Base-by-base conservation (phyloP, 2,113 vertebrate species). In the Scomber japonicus region DNA sequence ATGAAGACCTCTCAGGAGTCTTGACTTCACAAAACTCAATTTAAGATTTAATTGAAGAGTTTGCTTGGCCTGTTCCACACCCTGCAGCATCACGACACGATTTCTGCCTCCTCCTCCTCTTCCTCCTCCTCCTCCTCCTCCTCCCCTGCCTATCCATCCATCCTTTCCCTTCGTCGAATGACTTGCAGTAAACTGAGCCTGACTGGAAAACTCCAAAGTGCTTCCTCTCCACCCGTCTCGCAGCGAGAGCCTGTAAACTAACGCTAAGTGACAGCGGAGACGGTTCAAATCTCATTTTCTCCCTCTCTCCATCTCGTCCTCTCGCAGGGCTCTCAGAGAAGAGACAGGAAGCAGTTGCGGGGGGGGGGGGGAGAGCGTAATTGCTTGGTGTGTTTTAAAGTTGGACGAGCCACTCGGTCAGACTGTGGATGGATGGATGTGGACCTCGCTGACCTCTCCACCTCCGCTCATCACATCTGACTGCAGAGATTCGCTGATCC, bases 191-290 rank as follows among this genome's bases (percentile, higher is more conserved):
- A 88, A 76, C 55, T 31, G 75, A 84, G 69, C 51, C 83, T 78
- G 59, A 78, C 81, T 81, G 81, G 79, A 89, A 89, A 84, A 64
- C 62, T 78, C 71, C 78, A 86, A 80, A 89, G 89, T 86, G 85
- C 90, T 86, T 84, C 80, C 86, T 67, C 78, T 70, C 4, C 31
- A 11, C 1, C 45, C 9, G 7, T 69, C 71, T 63, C 45, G 40
- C 75, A 70, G 73, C 27, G 44, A 48, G 74, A 46, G 68, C 64
- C 63, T 57, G 72, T 84, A 87, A 81, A 81, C 80, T 81, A 79
- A 80, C 27, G 67, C 75, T 82, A 86, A 88, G 81, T 87, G 87
- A 87, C 82, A 85, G 79, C 50, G 1, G 68, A 84, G 83, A 80
- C 46, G 30, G 80, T 55, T 70, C 56, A 84, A 75, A 88, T 87